phyloP scores from a whole-genome alignment of 2,797 vertebrate genomes.

The Psittacula echo region DNA sequence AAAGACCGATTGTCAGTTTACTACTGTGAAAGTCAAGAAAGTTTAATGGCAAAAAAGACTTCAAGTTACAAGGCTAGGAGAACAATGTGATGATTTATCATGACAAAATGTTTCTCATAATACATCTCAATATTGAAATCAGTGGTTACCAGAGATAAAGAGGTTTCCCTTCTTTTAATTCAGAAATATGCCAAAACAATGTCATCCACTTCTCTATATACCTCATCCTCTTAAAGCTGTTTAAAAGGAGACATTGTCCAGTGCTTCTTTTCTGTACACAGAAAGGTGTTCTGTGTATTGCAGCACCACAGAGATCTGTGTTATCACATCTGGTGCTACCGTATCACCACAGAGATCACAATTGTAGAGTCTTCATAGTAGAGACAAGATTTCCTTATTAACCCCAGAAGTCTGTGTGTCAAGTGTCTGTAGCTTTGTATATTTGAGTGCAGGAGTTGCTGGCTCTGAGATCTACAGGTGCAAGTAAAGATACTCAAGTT shows the following conservation, averaged over 20 bases:
- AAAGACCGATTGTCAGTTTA: not conserved
- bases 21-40: not conserved
- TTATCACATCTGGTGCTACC: not conserved
- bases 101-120: not conserved
- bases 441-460: not conserved
- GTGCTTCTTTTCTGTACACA: not conserved
- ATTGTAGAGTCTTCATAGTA: not conserved
- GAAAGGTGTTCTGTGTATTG: not conserved
- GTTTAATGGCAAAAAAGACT: not conserved
- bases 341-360: not conserved
- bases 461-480: not conserved
- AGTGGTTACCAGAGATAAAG: not conserved
- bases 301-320: not conserved
- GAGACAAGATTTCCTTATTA: not conserved
- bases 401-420: not conserved
- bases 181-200: not conserved
- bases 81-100: not conserved
- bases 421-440: not conserved
- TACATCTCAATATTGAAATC: not conserved
- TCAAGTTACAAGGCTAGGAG: not conserved
- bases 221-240: not conserved
- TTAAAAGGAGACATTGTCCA: not conserved
- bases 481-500: not conserved
- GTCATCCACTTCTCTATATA: not conserved
- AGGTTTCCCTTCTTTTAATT: not conserved